These are phyloP conservation scores for Pteropus alecto DNA, from an alignment of 2,113 vertebrate genomes.

Conservation along the genomic window DNA sequence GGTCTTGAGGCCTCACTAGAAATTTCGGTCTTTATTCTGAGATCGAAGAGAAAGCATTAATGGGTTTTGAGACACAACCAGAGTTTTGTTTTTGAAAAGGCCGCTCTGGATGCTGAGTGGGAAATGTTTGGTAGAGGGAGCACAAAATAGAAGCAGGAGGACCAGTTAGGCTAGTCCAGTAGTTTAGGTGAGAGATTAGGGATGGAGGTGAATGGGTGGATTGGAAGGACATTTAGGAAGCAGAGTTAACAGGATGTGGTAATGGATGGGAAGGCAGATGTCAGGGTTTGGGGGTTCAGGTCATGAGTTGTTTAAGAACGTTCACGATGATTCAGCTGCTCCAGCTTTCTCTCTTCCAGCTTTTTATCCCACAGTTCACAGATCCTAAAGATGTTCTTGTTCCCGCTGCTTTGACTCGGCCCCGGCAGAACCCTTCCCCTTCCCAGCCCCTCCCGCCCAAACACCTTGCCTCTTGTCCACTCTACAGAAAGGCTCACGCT, in stretches of 20 bases:
- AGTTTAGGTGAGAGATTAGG: neutral
- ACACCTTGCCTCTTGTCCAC: neutral
- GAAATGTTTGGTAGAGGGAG: neutral
- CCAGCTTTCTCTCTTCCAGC: neutral
- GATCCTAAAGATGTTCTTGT: neutral
- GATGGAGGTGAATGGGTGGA: too few relatives aligned
- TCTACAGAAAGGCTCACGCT: rapidly evolving
- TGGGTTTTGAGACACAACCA: neutral
- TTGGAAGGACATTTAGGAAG: neutral
- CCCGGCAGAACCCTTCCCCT: neutral
- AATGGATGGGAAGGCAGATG: neutral
- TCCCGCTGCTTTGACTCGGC: neutral
- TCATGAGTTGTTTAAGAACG: neutral
- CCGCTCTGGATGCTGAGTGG: neutral
- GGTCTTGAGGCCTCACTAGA: neutral
- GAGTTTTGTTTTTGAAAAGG: neutral
- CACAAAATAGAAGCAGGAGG: rapidly evolving
- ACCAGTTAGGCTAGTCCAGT: neutral
- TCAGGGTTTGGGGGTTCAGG: neutral
- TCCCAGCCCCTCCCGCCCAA: neutral
- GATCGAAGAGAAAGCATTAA: neutral
- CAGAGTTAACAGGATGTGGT: neutral
- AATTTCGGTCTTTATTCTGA: constrained; percentile 16
- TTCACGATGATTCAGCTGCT: neutral
- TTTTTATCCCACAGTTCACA: neutral